Conservation (phyloP, 2,888 invertebrate genomes). For the Aplocera efformata region DNA sequence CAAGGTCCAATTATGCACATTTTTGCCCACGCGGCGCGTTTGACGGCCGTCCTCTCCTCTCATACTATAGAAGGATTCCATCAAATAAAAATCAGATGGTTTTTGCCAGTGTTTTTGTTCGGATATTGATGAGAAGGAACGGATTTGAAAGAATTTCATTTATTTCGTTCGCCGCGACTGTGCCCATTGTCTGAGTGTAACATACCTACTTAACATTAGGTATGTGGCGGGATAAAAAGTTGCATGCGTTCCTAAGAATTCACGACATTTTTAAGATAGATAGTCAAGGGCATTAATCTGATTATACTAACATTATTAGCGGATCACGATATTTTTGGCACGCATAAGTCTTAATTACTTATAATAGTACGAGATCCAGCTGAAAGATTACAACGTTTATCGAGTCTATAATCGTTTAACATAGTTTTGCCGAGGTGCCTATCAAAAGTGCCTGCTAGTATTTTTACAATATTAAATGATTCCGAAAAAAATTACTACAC, state of each 20-base stretch:
- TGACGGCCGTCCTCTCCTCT: conserved; percentile 54
- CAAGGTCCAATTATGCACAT: conserved; percentile 76
- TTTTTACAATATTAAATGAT: too few relatives aligned
- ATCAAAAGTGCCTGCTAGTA: too few relatives aligned
- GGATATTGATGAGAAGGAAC: conserved; percentile 67
- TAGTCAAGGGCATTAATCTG: too few relatives aligned
- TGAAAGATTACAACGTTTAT: too few relatives aligned
- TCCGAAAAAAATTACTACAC: too few relatives aligned
- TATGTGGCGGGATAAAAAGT: conserved; percentile 14
- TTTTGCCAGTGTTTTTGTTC: conserved; percentile 70
- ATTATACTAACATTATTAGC: too few relatives aligned
- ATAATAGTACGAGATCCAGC: too few relatives aligned
- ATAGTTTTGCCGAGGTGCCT: too few relatives aligned
- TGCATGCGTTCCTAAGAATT: conserved; percentile 20
- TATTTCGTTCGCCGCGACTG: conserved; percentile 40
- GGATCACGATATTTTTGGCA: too few relatives aligned
- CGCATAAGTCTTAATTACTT: too few relatives aligned
- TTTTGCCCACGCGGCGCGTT: conserved; percentile 74
- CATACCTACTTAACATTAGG: conserved; percentile 28
- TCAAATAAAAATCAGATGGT: conserved; percentile 74
- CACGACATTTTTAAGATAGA: too few relatives aligned
- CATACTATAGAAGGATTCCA: conserved; percentile 72
- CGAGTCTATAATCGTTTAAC: too few relatives aligned
- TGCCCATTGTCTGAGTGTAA: conserved; percentile 44
- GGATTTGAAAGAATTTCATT: conserved; percentile 67